These are phyloP conservation scores for Paraescarpia echinospica DNA, from an alignment of 1,140 invertebrate genomes.

Conservation along the genomic window DNA sequence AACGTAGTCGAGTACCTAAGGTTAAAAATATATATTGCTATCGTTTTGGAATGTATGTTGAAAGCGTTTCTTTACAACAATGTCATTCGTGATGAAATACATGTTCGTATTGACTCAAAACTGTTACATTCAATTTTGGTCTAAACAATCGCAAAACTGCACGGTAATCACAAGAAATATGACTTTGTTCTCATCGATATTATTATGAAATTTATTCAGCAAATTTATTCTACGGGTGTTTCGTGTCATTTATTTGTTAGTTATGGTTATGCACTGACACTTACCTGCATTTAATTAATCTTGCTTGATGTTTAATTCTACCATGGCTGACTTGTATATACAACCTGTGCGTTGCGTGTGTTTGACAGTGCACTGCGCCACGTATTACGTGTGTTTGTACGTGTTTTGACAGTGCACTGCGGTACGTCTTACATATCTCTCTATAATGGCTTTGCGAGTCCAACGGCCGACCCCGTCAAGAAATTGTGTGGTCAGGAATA, in stretches of 20 bases:
- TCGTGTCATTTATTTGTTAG: not conserved
- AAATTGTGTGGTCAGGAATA: constrained; percentile 49
- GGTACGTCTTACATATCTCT: constrained; percentile 43
- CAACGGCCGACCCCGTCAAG: constrained; percentile 36
- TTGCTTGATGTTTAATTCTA: too few relatives aligned
- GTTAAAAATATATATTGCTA: not conserved
- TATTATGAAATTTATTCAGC: too few relatives aligned
- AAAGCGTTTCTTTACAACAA: not conserved
- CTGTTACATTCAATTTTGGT: not conserved
- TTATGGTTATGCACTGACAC: not conserved
- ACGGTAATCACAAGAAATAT: not conserved
- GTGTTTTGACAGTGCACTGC: constrained; percentile 30
- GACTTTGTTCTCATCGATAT: not conserved
- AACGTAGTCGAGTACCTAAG: not conserved
- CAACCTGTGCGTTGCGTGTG: not conserved
- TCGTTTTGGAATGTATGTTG: not conserved
- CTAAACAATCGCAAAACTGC: not conserved
- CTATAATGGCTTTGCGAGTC: constrained; percentile 50
- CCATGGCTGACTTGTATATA: not conserved
- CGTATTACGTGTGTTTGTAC: not conserved
- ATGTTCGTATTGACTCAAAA: not conserved
- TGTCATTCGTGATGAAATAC: not conserved
- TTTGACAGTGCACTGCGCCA: not conserved
- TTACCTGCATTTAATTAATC: not conserved
- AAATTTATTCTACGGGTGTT: not conserved